Base-by-base conservation (phyloP, 1,140 invertebrate species). In the Ylistrum balloti region DNA sequence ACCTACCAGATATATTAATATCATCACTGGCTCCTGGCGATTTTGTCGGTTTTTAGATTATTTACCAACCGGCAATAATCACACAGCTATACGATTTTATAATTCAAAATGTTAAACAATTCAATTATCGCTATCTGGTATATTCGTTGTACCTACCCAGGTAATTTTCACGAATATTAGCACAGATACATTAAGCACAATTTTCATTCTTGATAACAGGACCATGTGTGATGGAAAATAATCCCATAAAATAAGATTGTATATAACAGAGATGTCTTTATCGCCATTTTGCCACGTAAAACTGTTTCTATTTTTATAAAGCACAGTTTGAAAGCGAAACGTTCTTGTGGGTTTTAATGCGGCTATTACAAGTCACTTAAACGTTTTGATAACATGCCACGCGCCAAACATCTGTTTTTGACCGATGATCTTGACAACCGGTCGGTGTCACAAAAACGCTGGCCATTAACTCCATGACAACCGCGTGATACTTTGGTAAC, bases 381-480 rank as follows among this genome's bases (percentile, higher is more conserved):
- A 74, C 56, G 56, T 74, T 74, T 74, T 74, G 56, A 74, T 74
- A 74, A 74, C 56, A 74, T n/a, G 56, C n/a, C 56, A 74, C 56
- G 56, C 56, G 56, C 56, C 56, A 74, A 74, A 74, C 56, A 74
- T 74, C 56, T 74, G 56, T 74, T 74, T 74, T 74, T 74, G 56
- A 74, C 56, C 56, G 56, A 74, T 74, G 56, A 74, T 74, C 56
- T 74, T 74, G 56, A 74, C 56, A 74, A 74, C 56, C 56, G 28
- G 56, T 74, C 56, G 56, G 56, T 74, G 56, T 74, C 56, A n/a
- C 56, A 74, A 74, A 74, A 74, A 74, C 56, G 56, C 56, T 74
- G 2, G 15, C 17, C 3, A 74, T 74, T 28, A 74, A 74, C 56
- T n/a, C 56, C 56, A 74, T 74, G 56, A 74, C 56, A 74, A 74